A percentile compares a stretch with the other conserved stretches of the same genome.
Evolutionary conservation across 64 coral and sea anemone genomes (phyloP).

Genomic region (Hydrozoanthus tunicans): DNA sequence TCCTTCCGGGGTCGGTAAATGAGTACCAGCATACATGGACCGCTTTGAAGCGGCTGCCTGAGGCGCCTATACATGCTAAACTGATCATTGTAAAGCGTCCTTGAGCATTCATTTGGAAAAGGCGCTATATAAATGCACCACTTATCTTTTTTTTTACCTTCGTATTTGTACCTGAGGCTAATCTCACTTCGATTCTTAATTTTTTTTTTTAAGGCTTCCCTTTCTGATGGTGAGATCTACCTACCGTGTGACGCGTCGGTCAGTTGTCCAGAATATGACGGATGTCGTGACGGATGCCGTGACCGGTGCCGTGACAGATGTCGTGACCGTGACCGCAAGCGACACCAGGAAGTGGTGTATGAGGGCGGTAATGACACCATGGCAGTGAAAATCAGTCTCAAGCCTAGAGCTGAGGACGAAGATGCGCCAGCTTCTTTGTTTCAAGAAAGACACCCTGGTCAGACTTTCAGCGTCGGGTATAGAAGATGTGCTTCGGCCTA

Average conservation of each 20-base stretch:
- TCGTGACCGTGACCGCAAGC: conserved; percentile 6
- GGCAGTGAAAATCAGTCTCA: conserved; percentile 1
- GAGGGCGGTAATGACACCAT: conserved; percentile 18
- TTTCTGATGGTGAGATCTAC: neutral
- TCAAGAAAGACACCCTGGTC: neutral
- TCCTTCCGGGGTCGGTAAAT: no score
- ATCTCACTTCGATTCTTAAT: no score
- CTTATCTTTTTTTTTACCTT: no score
- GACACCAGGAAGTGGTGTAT: neutral
- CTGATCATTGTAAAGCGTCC: no score
- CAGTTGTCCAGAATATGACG: neutral
- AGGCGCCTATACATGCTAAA: no score
- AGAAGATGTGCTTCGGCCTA: conserved; percentile 45
- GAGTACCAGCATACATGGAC: no score
- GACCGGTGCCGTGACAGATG: conserved; percentile 2
- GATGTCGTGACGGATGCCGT: neutral
- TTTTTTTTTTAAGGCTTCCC: neutral
- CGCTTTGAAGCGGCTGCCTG: no score
- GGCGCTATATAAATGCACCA: no score
- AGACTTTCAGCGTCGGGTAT: neutral
- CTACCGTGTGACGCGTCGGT: neutral
- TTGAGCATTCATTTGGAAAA: no score
- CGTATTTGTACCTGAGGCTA: no score
- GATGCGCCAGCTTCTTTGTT: neutral
- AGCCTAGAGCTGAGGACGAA: neutral